A percentile compares a stretch with the other conserved stretches of the same genome.
These are phyloP conservation scores for Trachelus troglodyta DNA, from an alignment of 2,888 invertebrate genomes.

Conservation along the genomic window DNA sequence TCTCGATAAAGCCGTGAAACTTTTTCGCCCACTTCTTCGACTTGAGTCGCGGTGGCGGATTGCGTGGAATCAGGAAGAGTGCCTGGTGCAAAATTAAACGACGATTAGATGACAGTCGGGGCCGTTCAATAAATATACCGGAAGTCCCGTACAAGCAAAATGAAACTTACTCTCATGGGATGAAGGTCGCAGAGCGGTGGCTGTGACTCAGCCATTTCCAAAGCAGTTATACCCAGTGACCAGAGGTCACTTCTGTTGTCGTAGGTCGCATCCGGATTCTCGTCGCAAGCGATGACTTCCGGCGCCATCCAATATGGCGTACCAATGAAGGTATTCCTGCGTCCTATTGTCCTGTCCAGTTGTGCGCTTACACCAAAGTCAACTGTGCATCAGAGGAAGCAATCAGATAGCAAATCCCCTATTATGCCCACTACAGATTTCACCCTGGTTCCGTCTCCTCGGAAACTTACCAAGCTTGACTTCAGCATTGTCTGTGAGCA, in stretches of 20 bases:
- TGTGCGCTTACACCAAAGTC: conserved; percentile 99
- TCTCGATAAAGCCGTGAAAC: conserved; percentile 98
- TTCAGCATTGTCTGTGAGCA: conserved; percentile 99
- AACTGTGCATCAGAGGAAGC: conserved; percentile 70
- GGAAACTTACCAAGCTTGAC: conserved; percentile 87
- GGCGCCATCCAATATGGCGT: conserved; percentile 99
- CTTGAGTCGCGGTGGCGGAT: conserved; percentile 96
- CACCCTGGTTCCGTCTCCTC: not conserved
- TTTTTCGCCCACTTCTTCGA: conserved; percentile 98
- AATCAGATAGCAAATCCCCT: not conserved
- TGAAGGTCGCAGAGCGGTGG: conserved; percentile 99
- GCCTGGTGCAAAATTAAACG: conserved; percentile 67
- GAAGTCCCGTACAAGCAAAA: not conserved
- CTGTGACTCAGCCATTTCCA: conserved; percentile 99
- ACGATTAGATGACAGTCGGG: not conserved
- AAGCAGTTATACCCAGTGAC: conserved; percentile 95
- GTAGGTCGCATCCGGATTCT: conserved; percentile 99
- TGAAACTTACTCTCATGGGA: conserved; percentile 84
- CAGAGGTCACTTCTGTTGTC: conserved; percentile 95
- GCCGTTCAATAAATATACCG: not conserved
- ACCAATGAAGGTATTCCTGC: conserved; percentile 99
- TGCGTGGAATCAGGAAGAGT: conserved; percentile 96
- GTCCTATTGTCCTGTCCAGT: conserved; percentile 97
- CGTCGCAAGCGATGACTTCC: conserved; percentile 99
- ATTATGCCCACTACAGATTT: not conserved